Percentiles rank a stretch among this genome's conserved stretches.
Evolutionary conservation across 2,113 vertebrate species (phyloP).

Genomic region (Oreotrochilus melanogaster): DNA sequence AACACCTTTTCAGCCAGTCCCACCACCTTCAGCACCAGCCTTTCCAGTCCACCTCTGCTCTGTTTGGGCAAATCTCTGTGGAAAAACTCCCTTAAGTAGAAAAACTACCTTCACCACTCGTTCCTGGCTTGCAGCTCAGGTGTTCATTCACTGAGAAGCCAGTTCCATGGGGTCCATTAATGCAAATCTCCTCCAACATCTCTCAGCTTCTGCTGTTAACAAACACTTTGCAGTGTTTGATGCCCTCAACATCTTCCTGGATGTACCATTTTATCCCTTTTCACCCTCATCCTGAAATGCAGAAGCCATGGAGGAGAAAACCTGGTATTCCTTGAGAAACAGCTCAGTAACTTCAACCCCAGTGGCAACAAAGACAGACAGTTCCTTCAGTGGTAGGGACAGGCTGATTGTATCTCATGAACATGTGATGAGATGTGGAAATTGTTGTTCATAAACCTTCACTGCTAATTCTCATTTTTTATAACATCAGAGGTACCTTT

Average conservation of each 20-base stretch:
- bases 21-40: not conserved
- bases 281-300: not conserved
- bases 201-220: not conserved
- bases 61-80: not conserved
- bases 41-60: not conserved
- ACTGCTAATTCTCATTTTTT: not conserved
- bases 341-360: not conserved
- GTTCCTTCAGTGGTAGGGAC: not conserved
- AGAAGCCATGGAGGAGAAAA: not conserved
- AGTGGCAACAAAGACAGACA: not conserved
- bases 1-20: not conserved
- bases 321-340: not conserved
- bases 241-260: not conserved
- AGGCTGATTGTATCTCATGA: not conserved
- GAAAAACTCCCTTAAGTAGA: not conserved
- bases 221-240: accelerated
- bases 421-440: not conserved
- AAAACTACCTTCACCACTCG: not conserved
- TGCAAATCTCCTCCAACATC: not conserved
- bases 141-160: not conserved
- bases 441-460: not conserved
- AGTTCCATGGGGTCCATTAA: not conserved
- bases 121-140: not conserved
- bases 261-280: not conserved
- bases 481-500: not conserved